A percentile compares a stretch with the other conserved stretches of the same genome.
These are phyloP conservation scores for Cygnus olor DNA, from an alignment of 2,797 vertebrate species.

Conservation along the genomic window DNA sequence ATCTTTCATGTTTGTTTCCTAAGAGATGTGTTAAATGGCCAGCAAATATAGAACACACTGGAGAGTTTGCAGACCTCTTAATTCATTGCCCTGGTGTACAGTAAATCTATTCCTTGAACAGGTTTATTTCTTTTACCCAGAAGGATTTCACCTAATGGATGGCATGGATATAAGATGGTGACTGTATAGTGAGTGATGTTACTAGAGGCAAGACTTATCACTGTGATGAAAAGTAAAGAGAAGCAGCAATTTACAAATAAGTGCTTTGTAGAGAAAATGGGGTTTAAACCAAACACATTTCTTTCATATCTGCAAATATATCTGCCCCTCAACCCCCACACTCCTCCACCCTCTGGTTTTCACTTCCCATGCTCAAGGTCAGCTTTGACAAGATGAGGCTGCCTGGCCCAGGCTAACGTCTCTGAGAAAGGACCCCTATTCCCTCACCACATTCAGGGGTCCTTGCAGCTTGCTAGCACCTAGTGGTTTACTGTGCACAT, in stretches of 20 bases:
- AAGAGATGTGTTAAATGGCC: conserved; percentile 51
- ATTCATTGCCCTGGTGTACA: conserved; percentile 48
- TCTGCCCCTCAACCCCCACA: neutral
- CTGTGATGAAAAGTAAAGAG: conserved; percentile 43
- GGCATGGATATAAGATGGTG: conserved; percentile 52
- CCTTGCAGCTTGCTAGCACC: neutral
- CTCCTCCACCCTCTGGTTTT: neutral
- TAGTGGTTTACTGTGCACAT: neutral
- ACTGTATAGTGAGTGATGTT: conserved; percentile 48
- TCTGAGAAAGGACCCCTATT: neutral
- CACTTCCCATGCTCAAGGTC: neutral
- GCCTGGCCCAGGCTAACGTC: neutral
- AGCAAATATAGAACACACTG: conserved; percentile 52
- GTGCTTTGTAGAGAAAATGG: neutral
- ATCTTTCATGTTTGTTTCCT: conserved; percentile 57
- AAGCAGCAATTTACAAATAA: conserved; percentile 27
- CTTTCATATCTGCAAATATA: neutral
- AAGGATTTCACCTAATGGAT: conserved; percentile 60
- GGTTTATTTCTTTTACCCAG: conserved; percentile 72
- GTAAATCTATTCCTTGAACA: conserved; percentile 70
- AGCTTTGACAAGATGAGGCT: neutral
- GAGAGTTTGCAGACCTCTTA: conserved; percentile 47
- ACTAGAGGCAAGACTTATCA: conserved; percentile 24
- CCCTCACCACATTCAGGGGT: neutral
- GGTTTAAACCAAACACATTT: conserved; percentile 8